These are phyloP conservation scores for Bergia sp. DNA, from an alignment of 92 coral and sea anemone species.

Conservation along the genomic window DNA sequence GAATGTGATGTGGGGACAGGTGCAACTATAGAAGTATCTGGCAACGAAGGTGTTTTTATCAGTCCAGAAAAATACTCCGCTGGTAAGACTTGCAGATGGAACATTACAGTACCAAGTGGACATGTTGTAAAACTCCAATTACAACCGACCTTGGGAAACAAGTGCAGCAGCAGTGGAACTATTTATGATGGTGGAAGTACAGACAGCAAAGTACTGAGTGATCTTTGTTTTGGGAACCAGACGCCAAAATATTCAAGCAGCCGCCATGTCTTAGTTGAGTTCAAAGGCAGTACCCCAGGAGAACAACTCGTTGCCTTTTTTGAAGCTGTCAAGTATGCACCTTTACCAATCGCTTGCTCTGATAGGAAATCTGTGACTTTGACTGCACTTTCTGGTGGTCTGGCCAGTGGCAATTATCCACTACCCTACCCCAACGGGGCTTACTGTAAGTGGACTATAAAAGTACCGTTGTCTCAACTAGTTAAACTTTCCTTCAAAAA, in stretches of 20 bases:
- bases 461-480: constrained; percentile 3
- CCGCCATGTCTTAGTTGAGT: constrained; percentile 27
- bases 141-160: not conserved
- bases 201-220: constrained; percentile 16
- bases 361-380: not conserved
- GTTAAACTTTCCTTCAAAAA: constrained; percentile 31
- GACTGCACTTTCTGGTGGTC: constrained; percentile 3
- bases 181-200: constrained; percentile 25
- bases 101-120: constrained; percentile 26
- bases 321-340: constrained; percentile 30
- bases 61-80: constrained; percentile 22
- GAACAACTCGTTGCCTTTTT: not conserved
- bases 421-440: constrained; percentile 26
- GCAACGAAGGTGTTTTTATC: constrained; percentile 30
- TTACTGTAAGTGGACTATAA: constrained; percentile 8
- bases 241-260: constrained; percentile 32
- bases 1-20: constrained; percentile 16
- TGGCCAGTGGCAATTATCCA: constrained; percentile 24
- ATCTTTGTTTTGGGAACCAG: constrained; percentile 2
- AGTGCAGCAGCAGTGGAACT: constrained; percentile 7
- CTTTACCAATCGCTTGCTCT: constrained; percentile 21
- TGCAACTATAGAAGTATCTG: constrained; percentile 19
- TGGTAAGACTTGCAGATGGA: constrained; percentile 21
- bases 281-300: constrained; percentile 1
- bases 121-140: constrained; percentile 25